These are phyloP conservation scores for Eurytoma californica DNA, from an alignment of 2,888 invertebrate genomes.

Conservation along the genomic window DNA sequence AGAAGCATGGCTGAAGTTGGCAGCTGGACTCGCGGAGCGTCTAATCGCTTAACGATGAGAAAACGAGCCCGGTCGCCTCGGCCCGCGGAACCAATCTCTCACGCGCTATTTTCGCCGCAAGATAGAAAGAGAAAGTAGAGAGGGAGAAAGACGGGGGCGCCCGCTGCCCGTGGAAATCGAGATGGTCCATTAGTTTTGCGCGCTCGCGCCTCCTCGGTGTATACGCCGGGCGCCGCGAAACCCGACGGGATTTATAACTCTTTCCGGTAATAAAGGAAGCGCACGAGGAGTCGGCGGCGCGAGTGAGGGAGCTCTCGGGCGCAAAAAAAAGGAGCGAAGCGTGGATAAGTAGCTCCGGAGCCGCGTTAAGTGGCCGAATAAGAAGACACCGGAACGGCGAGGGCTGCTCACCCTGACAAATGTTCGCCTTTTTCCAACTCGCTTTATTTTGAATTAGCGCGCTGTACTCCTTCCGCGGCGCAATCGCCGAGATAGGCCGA, in stretches of 20 bases:
- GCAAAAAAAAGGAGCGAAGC: conserved; percentile 15
- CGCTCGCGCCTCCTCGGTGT: conserved; percentile 32
- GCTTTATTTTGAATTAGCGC: not conserved
- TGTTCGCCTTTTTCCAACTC: not conserved
- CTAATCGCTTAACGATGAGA: conserved; percentile 67
- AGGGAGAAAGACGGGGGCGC: not conserved
- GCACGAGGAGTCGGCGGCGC: conserved; percentile 1
- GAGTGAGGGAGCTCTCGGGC: not conserved
- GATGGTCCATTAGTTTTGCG: conserved; percentile 54
- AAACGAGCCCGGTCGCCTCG: conserved; percentile 60
- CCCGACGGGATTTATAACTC: conserved; percentile 51
- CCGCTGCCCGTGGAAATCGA: conserved; percentile 47
- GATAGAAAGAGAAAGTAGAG: conserved; percentile 1
- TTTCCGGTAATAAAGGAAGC: conserved; percentile 54
- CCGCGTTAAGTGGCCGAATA: conserved; percentile 42
- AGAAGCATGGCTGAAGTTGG: not conserved
- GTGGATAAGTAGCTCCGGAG: conserved; percentile 23
- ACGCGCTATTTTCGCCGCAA: conserved; percentile 57
- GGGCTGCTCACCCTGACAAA: not conserved
- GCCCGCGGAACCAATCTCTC: conserved; percentile 50
- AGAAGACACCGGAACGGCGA: conserved; percentile 14
- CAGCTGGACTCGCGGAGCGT: conserved; percentile 28
- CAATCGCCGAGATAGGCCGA: no score
- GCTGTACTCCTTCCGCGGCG: not conserved
- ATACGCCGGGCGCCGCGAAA: conserved; percentile 8